These are phyloP conservation scores for Perdix hodgsoniae DNA, from an alignment of 2,797 vertebrate species.

Conservation along the genomic window DNA sequence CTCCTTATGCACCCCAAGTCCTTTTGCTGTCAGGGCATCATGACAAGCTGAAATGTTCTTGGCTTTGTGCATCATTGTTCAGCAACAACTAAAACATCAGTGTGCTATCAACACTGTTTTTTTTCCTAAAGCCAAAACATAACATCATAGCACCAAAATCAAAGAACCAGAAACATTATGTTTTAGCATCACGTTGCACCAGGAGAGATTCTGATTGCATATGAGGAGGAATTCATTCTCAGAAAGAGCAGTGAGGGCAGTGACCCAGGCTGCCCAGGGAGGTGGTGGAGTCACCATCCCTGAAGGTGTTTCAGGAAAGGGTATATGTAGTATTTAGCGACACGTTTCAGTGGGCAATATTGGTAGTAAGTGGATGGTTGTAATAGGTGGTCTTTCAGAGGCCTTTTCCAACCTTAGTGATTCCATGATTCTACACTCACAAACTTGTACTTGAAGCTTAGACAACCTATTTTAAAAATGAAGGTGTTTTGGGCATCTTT, in stretches of 20 bases:
- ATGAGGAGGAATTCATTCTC: no score
- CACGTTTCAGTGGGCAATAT: no score
- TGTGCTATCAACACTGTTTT: background rate
- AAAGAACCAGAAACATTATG: background rate
- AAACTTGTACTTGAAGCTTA: background rate
- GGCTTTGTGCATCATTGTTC: background rate
- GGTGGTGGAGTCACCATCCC: no score
- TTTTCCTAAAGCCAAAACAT: background rate
- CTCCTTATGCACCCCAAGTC: background rate
- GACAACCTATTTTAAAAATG: background rate
- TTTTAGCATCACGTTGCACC: no score
- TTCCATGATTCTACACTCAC: background rate
- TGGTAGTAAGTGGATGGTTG: no score
- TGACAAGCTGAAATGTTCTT: background rate
- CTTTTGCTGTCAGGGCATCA: background rate
- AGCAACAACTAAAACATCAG: background rate
- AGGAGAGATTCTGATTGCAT: no score
- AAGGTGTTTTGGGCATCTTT: background rate
- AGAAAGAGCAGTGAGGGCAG: no score
- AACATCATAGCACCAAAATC: background rate
- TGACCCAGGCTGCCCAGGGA: no score
- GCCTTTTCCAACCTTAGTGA: no score
- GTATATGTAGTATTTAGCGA: no score
- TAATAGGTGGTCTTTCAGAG: no score
- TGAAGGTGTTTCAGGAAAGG: no score